phyloP scores from a whole-genome alignment of 2,888 invertebrate species.

The Diplolepis rosae region DNA sequence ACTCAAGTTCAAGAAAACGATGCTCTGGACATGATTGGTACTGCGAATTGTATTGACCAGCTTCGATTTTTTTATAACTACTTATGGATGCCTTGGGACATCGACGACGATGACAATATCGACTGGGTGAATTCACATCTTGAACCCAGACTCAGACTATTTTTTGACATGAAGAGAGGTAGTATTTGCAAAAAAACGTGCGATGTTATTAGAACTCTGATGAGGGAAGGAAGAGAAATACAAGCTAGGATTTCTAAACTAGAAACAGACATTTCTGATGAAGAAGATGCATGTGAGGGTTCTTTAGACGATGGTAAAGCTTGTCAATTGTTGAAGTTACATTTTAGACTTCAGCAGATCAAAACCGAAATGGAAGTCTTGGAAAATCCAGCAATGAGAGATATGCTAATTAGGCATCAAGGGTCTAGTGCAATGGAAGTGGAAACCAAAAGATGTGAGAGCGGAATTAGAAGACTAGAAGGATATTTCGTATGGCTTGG shows the following conservation, averaged over 20 bases:
- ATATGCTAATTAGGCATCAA: conserved; percentile 70
- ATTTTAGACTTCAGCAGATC: conserved; percentile 77
- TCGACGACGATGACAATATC: conserved; percentile 78
- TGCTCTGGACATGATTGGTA: conserved; percentile 77
- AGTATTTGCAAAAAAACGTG: conserved; percentile 75
- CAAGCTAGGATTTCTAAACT: conserved; percentile 74
- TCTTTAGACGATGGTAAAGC: conserved; percentile 68
- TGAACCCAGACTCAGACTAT: conserved; percentile 76
- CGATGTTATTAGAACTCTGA: conserved; percentile 75
- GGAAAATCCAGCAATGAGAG: conserved; percentile 78
- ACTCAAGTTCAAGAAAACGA: conserved; percentile 78
- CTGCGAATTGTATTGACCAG: conserved; percentile 80
- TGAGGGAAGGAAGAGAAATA: conserved; percentile 76
- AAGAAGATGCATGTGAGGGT: conserved; percentile 53
- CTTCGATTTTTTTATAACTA: conserved; percentile 80
- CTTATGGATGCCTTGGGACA: conserved; percentile 84
- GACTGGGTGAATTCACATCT: conserved; percentile 78
- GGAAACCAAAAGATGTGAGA: conserved; percentile 56
- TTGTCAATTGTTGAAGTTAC: conserved; percentile 76
- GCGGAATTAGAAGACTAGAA: conserved; percentile 52
- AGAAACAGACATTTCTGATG: conserved; percentile 70
- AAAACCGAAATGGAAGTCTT: conserved; percentile 77
- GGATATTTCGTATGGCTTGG: conserved; percentile 74
- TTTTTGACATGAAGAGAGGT: conserved; percentile 77
- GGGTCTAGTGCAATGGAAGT: conserved; percentile 44